Evolutionary conservation across 2,113 vertebrate species (phyloP), one percentile per base, ranked within the genome.

Genomic region (Cynoglossus semilaevis): DNA sequence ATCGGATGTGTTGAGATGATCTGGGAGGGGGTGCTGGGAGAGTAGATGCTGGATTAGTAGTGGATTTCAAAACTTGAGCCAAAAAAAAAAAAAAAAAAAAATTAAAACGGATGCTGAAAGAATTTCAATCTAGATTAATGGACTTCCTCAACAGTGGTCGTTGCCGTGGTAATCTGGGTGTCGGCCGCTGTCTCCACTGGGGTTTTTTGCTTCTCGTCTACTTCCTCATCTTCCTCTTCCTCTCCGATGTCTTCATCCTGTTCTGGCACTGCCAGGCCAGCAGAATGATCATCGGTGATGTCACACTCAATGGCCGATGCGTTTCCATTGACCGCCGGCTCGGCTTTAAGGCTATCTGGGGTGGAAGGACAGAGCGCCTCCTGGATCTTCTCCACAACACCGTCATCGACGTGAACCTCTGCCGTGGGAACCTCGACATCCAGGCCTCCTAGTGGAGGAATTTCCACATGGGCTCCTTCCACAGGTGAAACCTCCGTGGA

Each of bases 261-360:
- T 70, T 90, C 85, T 16, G 81, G 80, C 15, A 80, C 47, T 4
- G 83, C 80, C 48, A 88, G 41, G 66, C 76, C 72, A 35, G 83
- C 80, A 42, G 59, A 36, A 37, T 68, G 75, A 52, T 74, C 48
- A 4, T 78, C 53, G 37, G 75, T 76, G 16, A 85, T 16, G 63
- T 84, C 76, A 6, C 52, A 70, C 84, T 81, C 90, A 44, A 38
- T 43, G 43, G 40, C 59, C 0, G 75, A 15, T 0, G 89, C 80
- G 79, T 94, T 92, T 55, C 89, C 87, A 18, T 88, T 86, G 1
- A 93, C 70, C 1, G 88, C 84, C 65, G 94, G 51, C 83, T 92
- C 90, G 0, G 77, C 85, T 53, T 90, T 91, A 56, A 90, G 74
- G 70, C 80, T 90, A 35, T 79, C 60, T 5, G 67, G 58, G 15